Evolutionary conservation across 2,797 vertebrate species (phyloP), one percentile per base, ranked within the genome.

Genomic region (Vireo griseus): DNA sequence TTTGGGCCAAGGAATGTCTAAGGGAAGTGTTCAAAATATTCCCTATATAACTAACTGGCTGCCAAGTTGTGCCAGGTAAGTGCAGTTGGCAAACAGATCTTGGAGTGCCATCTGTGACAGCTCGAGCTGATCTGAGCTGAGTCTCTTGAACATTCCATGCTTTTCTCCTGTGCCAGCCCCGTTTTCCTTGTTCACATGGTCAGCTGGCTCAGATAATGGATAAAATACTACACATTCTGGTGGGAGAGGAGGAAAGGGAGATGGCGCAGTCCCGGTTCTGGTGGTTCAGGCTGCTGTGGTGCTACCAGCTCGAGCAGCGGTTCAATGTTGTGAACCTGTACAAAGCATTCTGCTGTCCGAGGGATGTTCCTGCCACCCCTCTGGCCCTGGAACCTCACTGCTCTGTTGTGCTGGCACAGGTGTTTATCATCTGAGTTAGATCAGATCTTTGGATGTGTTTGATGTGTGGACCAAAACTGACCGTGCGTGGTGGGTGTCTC

Each of bases 401-500:
- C 29, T 57, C 9, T 33, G 42, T 31, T 61, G 35, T 59, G 37
- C 25, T 57, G 39, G 66, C 39, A n/a, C 37, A 18, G 37, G 4
- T 37, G 26, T 57, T 73, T 65, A 31, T 81, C 31, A 26, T 19
- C 37, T 16, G 14, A 33, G 24, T 72, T 37, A 42, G 59, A 18
- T 52, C 42, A 35, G 50, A 26, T 57, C 47, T 55, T 25, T 0
- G 5, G n/a, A 8, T 5, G 18, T 28, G 72, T 61, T 48, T 67
- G 51, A 13, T 44, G 29, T 24, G 42, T 6, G 72, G 39, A 18
- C 51, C n/a, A 31, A 20, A 63, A 6, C 37, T 51, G 71, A 67
- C 66, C 1, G 6, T 1, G 2, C 0, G 0, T 19, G 42, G 21
- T 72, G 28, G n/a, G 3, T 62, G 21, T 88, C 28, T 57, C 22